Conservation (phyloP, 2,797 vertebrate genomes). For the Setipinna tenuifilis region DNA sequence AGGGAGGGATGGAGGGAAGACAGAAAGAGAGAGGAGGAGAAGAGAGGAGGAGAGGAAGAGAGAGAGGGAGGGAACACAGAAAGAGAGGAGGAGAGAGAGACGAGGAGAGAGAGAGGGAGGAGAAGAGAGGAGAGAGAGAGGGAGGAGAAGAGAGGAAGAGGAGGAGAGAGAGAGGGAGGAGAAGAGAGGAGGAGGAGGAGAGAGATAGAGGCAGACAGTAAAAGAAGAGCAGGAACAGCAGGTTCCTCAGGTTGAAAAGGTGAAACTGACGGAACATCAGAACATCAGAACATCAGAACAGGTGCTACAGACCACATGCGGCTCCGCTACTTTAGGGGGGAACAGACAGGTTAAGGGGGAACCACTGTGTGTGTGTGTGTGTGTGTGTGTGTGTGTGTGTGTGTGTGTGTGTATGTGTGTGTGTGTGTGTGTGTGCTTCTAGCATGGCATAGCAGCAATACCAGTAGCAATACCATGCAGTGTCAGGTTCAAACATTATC, state of each 20-base stretch:
- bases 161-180: not conserved
- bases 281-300: not conserved
- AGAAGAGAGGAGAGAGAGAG: not conserved
- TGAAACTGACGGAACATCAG: not conserved
- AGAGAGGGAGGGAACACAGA: constrained; percentile 3
- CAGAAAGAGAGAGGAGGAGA: not conserved
- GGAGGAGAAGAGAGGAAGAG: not conserved
- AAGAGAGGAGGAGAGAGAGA: not conserved
- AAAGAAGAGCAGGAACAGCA: not conserved
- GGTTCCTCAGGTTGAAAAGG: not conserved
- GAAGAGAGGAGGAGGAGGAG: not conserved
- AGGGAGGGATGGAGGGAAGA: not conserved
- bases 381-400: not conserved
- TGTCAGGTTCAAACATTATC: no score
- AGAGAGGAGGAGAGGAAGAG: not conserved
- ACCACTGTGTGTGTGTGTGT: not conserved
- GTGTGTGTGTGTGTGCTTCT: not conserved
- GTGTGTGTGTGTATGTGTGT: not conserved
- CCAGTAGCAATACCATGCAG: no score
- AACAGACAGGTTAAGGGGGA: not conserved
- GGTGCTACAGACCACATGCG: not conserved
- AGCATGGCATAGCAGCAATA: no score
- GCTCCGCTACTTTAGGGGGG: not conserved
- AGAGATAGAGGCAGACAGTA: not conserved
- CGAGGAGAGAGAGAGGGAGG: not conserved